Evolutionary conservation across 2,888 invertebrate genomes (phyloP).

Genomic region (Aleiodes leptofemur): DNA sequence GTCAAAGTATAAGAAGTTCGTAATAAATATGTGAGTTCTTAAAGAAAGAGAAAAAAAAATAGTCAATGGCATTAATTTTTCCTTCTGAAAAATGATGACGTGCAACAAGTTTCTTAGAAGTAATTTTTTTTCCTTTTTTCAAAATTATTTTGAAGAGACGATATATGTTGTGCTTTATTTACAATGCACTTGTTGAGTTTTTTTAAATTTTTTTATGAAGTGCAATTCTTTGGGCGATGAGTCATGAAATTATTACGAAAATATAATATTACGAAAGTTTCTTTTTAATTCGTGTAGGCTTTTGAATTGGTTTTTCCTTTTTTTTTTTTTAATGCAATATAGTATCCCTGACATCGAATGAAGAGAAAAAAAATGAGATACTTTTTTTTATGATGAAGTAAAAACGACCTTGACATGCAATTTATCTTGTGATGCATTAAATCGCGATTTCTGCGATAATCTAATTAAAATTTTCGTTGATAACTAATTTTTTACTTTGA

Average conservation of each 20-base stretch:
- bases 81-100: slow-evolving; percentile 8
- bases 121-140: background rate
- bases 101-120: background rate
- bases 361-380: slow-evolving; percentile 13
- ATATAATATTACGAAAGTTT: slow-evolving; percentile 4
- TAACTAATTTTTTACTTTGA: background rate
- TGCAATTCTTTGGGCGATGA: slow-evolving; percentile 15
- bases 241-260: background rate
- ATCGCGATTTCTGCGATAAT: background rate
- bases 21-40: background rate
- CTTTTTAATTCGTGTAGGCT: too few relatives aligned
- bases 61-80: slow-evolving; percentile 17
- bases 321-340: slow-evolving; percentile 4
- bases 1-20: slow-evolving; percentile 18
- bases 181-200: slow-evolving; percentile 1
- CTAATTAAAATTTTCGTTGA: slow-evolving; percentile 25
- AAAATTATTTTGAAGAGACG: background rate
- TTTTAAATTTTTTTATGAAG: background rate
- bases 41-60: slow-evolving; percentile 5
- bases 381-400: slow-evolving; percentile 14
- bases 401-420: slow-evolving; percentile 30
- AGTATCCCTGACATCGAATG: slow-evolving; percentile 33
- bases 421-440: background rate
- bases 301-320: background rate
- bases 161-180: slow-evolving; percentile 6